A percentile compares a stretch with the other conserved stretches of the same genome.
phyloP scores from a whole-genome alignment of 2,888 invertebrate species.

The Agonum fuliginosum region DNA sequence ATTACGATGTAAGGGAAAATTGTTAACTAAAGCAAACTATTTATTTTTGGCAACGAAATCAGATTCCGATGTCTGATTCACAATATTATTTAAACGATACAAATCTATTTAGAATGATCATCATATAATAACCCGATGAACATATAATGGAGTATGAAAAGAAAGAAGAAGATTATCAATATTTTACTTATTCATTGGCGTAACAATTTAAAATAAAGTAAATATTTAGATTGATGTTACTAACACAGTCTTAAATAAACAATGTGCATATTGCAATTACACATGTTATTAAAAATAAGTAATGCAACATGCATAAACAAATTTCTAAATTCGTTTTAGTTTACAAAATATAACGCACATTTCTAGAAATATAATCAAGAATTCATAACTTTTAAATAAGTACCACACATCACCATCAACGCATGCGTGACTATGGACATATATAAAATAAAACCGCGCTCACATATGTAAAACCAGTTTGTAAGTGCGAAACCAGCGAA shows the following conservation, averaged over 20 bases:
- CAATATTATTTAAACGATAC: background rate
- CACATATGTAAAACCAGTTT: slow-evolving; percentile 31
- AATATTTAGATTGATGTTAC: too few relatives aligned
- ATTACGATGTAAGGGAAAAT: background rate
- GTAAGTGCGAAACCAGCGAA: slow-evolving; percentile 5
- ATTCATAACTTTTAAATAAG: too few relatives aligned
- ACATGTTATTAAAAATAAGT: too few relatives aligned
- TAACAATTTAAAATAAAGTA: too few relatives aligned
- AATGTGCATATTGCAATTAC: too few relatives aligned
- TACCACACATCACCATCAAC: background rate
- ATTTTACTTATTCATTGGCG: too few relatives aligned
- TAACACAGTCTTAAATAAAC: too few relatives aligned
- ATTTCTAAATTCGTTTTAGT: too few relatives aligned
- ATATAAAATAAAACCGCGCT: slow-evolving; percentile 13
- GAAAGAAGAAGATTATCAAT: too few relatives aligned
- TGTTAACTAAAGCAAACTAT: background rate
- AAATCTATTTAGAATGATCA: background rate
- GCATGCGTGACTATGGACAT: slow-evolving; percentile 33
- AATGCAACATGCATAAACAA: too few relatives aligned
- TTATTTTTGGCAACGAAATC: slow-evolving; percentile 31
- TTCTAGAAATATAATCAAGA: background rate
- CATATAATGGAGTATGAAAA: too few relatives aligned
- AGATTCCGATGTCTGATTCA: slow-evolving; percentile 6
- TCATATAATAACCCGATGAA: background rate
- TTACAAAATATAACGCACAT: too few relatives aligned